Base-by-base conservation (phyloP, 2,113 vertebrate species). In the Alligator mississippiensis region DNA sequence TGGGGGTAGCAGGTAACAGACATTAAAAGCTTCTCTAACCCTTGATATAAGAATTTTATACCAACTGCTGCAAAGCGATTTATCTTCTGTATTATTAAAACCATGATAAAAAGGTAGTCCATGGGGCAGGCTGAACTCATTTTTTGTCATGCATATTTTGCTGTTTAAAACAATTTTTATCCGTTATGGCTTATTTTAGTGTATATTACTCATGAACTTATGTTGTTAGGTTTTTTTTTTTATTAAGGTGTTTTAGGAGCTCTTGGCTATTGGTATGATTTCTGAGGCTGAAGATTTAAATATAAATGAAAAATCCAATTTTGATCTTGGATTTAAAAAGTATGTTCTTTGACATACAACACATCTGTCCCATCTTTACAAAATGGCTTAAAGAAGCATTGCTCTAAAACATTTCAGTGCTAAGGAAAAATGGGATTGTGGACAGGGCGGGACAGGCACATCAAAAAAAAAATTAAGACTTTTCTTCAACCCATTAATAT, bases 11-110 rank as follows among this genome's bases (percentile, higher is more conserved):
- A 77, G 84, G 74, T 87, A 64, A 19, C 27, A 17, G 19, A 62
- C 90, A 2, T 58, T 61, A 83, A 92, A 82, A 77, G 58, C 1
- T 12, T 3, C 0, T 54, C 78, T 94, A 47, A 27, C 27, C 54
- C 61, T 2, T 61, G 38, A 70, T 77, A 10, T 21, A 58, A 76
- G 59, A 62, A 85, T 57, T 72, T 12, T 58, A 61, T 25, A 59
- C 22, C 14, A 4, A 14, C 47, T 47, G 22, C 64, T 90, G 15
- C 12, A 72, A 89, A 93, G 60, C 82, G 59, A 47, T 80, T 89
- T 93, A 79, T 30, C 15, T 11, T n/a, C n/a, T 78, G 9, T 80
- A 76, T 92, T 77, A 94, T 86, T 86, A 92, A 83, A 93, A 63
- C 85, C 70, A 81, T n/a, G 27, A 2, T 16, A 62, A 94, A 87